Base-by-base conservation (phyloP, 2,113 vertebrate species). In the Astatotilapia flaviijosephi region DNA sequence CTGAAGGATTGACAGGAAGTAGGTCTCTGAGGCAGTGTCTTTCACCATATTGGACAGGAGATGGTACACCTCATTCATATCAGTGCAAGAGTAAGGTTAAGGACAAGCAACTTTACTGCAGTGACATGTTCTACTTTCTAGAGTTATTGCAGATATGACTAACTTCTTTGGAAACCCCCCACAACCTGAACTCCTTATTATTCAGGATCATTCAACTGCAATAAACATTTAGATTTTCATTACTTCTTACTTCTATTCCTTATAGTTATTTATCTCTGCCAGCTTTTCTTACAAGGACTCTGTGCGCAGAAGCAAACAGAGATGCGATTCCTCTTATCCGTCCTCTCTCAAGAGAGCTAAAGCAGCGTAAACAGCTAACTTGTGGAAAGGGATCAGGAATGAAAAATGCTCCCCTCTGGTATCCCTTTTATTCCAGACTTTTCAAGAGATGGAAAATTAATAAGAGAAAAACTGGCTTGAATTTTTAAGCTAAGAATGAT, bases 31-130 rank as follows among this genome's bases (percentile, higher is more conserved):
- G 62, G 95, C 88, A 3, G 99, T 99, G 86, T 99, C 99, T 94
- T 97, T 99, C 94, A 99, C 92, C 98, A 99, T 97, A 51, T 99
- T 99, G 90, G 98, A 98, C 28, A 99, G 94, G 80, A 99, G 97
- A 93, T 99, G 98, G 94, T 98, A 99, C 0, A 99, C 98, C 91
- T 99, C 99, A 89, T 93, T 97, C 93, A 99, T 97, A 93, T 99
- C 98, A 91, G 98, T 99, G 73, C 80, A 94, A 86, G 85, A 21
- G 86, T 14, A 60, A 14, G 88, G 95, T 99, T 97, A 99, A 99
- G 96, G 96, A 96, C 87, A 68, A 96, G 95, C 26, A 88, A 28
- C 54, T 1, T 21, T 58, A 84, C 40, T 31, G 28, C 10, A 75
- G 5, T 31, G 28, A 37, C 40, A 8, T 6, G 21, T 40, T 79